These are phyloP conservation scores for Leptopilina syphax DNA, from an alignment of 2,888 invertebrate genomes.

Conservation along the genomic window DNA sequence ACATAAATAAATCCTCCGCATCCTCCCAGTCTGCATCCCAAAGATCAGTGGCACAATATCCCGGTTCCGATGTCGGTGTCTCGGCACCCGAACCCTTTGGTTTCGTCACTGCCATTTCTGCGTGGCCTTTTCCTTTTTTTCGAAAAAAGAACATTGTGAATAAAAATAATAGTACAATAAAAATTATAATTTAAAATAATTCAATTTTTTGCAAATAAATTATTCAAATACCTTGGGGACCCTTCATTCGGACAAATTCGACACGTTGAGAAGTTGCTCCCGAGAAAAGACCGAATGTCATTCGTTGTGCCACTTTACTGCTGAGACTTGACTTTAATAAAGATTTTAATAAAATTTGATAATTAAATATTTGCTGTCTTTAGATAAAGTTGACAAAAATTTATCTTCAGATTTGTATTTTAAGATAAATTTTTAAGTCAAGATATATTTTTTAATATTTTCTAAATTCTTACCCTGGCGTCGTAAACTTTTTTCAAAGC, in stretches of 20 bases:
- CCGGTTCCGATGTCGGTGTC: conserved; percentile 95
- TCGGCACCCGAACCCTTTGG: conserved; percentile 95
- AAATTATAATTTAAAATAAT: conserved; percentile 2
- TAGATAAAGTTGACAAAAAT: too few relatives aligned
- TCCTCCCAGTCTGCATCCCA: conserved; percentile 95
- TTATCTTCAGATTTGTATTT: too few relatives aligned
- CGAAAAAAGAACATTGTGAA: neutral
- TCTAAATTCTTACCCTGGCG: conserved; percentile 85
- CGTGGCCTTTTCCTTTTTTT: conserved; percentile 86
- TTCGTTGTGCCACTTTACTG: conserved; percentile 95
- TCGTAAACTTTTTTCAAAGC: conserved; percentile 98
- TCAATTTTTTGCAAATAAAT: too few relatives aligned
- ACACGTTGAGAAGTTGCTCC: conserved; percentile 88
- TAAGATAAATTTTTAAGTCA: neutral
- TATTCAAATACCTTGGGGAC: conserved; percentile 85
- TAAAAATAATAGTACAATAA: neutral
- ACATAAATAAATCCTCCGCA: conserved; percentile 90
- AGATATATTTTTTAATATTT: too few relatives aligned
- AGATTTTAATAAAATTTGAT: conserved; percentile 28
- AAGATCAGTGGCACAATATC: conserved; percentile 90
- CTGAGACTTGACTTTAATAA: conserved; percentile 92
- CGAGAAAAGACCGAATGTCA: conserved; percentile 95
- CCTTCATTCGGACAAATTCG: conserved; percentile 99
- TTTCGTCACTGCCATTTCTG: conserved; percentile 98
- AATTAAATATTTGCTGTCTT: conserved; percentile 16